Conservation (phyloP, 1,140 invertebrate species). For the Heterodera schachtii region DNA sequence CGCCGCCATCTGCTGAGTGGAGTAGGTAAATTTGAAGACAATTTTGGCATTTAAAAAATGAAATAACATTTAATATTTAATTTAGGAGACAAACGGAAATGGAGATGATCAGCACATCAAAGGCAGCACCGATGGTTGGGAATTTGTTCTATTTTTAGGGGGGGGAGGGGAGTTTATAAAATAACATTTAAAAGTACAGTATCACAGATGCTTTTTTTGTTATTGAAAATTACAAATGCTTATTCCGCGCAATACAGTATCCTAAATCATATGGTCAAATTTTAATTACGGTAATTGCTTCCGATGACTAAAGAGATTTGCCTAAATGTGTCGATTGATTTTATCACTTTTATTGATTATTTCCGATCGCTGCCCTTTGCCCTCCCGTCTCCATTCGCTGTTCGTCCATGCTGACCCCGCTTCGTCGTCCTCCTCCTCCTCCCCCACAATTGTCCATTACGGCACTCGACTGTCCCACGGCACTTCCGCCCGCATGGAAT, state of each 20-base stretch:
- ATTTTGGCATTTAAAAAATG: too few species aligned
- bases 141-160: too few species aligned
- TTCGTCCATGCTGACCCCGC: conserved; percentile 27
- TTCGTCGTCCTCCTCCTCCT: neutral
- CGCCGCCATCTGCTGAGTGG: neutral
- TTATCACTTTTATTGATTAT: neutral
- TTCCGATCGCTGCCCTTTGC: conserved; percentile 41
- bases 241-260: too few species aligned
- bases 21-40: neutral
- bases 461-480: conserved; percentile 37
- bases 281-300: too few species aligned
- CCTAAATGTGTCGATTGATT: neutral
- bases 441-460: conserved; percentile 40
- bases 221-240: too few species aligned
- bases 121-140: neutral
- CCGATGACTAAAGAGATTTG: too few species aligned
- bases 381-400: conserved; percentile 48
- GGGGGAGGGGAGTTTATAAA: too few species aligned
- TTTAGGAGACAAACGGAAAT: neutral
- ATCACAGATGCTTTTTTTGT: too few species aligned
- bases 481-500: conserved; percentile 36
- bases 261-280: too few species aligned
- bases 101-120: too few species aligned
- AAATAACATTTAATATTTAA: neutral
- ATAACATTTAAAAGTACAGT: too few species aligned